phyloP scores from a whole-genome alignment of 2,888 invertebrate species.

The Therioaphis trifolii region DNA sequence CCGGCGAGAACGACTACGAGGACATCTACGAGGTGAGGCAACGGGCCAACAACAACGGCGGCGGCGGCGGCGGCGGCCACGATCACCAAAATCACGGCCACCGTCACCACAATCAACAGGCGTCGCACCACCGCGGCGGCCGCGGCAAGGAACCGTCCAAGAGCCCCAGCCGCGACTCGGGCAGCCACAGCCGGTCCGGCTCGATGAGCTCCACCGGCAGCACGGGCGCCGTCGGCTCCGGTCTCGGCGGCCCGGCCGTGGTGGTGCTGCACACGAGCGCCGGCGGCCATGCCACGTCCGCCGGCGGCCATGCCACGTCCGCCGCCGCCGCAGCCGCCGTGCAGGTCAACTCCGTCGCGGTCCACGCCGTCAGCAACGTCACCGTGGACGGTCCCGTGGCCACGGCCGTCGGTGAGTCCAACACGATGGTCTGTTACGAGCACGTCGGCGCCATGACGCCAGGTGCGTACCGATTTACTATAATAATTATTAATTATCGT shows the following conservation, averaged over 20 bases:
- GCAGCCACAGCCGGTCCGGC: slow-evolving; percentile 80
- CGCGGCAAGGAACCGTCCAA: slow-evolving; percentile 57
- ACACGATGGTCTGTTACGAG: slow-evolving; percentile 38
- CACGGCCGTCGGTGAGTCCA: neutral
- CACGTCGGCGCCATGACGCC: slow-evolving; percentile 44
- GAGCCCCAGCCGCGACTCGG: slow-evolving; percentile 72
- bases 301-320: neutral
- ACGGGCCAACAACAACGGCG: neutral
- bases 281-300: neutral
- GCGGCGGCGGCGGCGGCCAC: slow-evolving; percentile 43
- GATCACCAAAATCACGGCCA: slow-evolving; percentile 46
- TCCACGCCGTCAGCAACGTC: slow-evolving; percentile 51
- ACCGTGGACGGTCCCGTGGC: slow-evolving; percentile 44
- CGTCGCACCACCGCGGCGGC: slow-evolving; percentile 62
- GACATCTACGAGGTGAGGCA: slow-evolving; percentile 78
- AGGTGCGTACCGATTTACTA: slow-evolving; percentile 31
- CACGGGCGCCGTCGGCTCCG: slow-evolving; percentile 64
- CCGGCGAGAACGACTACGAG: slow-evolving; percentile 80
- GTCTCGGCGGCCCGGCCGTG: slow-evolving; percentile 67
- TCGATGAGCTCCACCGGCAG: slow-evolving; percentile 71
- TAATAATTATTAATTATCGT: too few relatives aligned
- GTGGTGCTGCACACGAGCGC: slow-evolving; percentile 40
- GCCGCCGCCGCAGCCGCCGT: neutral
- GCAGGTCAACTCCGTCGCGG: neutral
- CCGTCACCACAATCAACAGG: neutral